Evolutionary conservation across 2,888 invertebrate genomes (phyloP), one percentile per base, ranked within the genome.

Genomic region (Mythimna loreyi): DNA sequence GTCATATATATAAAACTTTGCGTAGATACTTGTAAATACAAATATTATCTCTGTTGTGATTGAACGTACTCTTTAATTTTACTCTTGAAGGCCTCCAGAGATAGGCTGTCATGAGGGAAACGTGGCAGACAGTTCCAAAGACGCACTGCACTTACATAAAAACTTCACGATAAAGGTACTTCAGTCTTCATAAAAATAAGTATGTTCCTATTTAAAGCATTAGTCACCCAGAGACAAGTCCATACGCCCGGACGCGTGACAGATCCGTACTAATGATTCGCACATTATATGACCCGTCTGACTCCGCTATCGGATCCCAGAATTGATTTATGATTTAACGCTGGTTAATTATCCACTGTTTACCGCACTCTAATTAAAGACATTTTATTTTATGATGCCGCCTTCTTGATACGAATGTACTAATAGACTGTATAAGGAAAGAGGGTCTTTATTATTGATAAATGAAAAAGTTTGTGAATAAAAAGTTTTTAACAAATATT

Each of bases 321-420:
- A 79, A 83, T 80, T 77, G 67, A 82, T 81, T 82, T 74, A 75
- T 61, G 65, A 61, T 23, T 75, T 53, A 25, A 50, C 19, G 47
- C 57, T 61, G 7, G 33, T 8, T 79, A 75, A 79, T 77, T 79
- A 66, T 8, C 33, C 59, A 30, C 53, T 78, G 61, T 67, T 80
- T 72, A 80, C 67, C 43, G 52, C 21, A 56, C 28, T 16, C 62
- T 80, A 72, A 80, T 76, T 72, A 76, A 75, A 28, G 30, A 23
- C 25, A 30, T 45, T 67, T 70, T 57, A 70, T 69, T 55, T 55
- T 33, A 55, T 52, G 28, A 56, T 28, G 66, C 63, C 60, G 65
- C 53, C n/a, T 9, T 28, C 16, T 43, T 53, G 59, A 66, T 79
- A 66, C 33, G 9, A 3, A 8, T 21, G 47, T 36, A 16, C 23